Percentiles rank a stretch among this genome's conserved stretches.
phyloP scores from a whole-genome alignment of 53 echinoderm and acorn worm species.

The Mesocentrotus franciscanus region DNA sequence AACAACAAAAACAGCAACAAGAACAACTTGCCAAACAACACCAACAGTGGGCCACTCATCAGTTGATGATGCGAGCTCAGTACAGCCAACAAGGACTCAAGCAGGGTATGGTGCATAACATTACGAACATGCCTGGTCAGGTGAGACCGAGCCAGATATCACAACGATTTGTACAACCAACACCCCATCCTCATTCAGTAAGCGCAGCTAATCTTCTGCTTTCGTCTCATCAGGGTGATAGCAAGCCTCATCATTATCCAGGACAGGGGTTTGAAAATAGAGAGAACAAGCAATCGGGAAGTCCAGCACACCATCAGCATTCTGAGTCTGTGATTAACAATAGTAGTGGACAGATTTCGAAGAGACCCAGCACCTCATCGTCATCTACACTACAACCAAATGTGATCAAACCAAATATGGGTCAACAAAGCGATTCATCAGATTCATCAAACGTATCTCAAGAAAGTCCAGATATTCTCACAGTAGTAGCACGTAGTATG shows the following conservation, averaged over 20 bases:
- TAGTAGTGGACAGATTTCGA: neutral
- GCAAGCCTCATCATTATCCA: neutral
- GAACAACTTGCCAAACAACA: slow-evolving; percentile 50
- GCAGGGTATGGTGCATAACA: slow-evolving; percentile 13
- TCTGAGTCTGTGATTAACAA: neutral
- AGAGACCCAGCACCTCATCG: slow-evolving; percentile 6
- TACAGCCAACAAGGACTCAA: slow-evolving; percentile 15
- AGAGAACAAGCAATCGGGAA: neutral
- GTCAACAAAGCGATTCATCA: slow-evolving; percentile 41
- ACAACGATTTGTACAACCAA: neutral
- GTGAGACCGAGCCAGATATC: slow-evolving; percentile 42
- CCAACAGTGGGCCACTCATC: slow-evolving; percentile 60
- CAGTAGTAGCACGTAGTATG: slow-evolving; percentile 18
- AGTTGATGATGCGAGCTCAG: slow-evolving; percentile 57
- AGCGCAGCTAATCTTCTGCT: slow-evolving; percentile 36
- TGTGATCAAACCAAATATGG: slow-evolving; percentile 65
- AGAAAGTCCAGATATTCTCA: slow-evolving; percentile 44
- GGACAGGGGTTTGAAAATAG: neutral
- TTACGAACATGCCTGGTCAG: slow-evolving; percentile 4
- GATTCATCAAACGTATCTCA: neutral
- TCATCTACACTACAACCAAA: slow-evolving; percentile 48
- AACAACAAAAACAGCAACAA: slow-evolving; percentile 66
- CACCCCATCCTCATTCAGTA: neutral
- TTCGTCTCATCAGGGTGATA: neutral
- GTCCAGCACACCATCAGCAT: neutral